Evolutionary conservation across 92 coral and sea anemone species (phyloP).

Genomic region (Actinernus sp.): DNA sequence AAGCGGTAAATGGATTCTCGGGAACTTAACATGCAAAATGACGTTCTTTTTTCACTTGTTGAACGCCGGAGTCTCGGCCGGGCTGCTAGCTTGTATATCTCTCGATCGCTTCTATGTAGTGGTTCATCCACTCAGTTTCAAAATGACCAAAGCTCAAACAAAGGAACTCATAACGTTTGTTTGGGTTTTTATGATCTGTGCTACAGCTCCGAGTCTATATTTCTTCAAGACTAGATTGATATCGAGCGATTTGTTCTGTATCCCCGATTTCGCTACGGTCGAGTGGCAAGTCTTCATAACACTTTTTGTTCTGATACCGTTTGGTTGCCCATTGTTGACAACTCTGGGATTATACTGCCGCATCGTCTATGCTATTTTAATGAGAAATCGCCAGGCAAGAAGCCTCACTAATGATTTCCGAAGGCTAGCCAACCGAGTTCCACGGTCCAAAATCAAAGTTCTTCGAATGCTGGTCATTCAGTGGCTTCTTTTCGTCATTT

Average conservation of each 20-base stretch:
- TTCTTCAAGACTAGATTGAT: constrained; percentile 64
- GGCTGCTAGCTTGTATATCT: constrained; percentile 90
- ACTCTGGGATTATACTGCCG: constrained; percentile 76
- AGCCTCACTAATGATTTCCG: constrained; percentile 69
- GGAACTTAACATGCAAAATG: constrained; percentile 75
- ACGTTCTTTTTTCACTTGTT: constrained; percentile 85
- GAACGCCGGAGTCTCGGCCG: constrained; percentile 87
- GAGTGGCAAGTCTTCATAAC: constrained; percentile 76
- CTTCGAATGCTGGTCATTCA: constrained; percentile 85
- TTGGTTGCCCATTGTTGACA: constrained; percentile 76
- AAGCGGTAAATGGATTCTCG: constrained; percentile 78
- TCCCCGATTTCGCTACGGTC: constrained; percentile 38
- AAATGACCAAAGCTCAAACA: constrained; percentile 95
- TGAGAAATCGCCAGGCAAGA: constrained; percentile 78
- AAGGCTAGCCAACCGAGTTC: constrained; percentile 82
- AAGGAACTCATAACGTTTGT: constrained; percentile 87
- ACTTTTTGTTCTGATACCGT: constrained; percentile 69
- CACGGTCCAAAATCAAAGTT: constrained; percentile 88
- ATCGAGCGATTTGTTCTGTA: constrained; percentile 14
- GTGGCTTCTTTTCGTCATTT: constrained; percentile 67
- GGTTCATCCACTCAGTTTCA: constrained; percentile 93
- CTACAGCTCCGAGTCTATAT: constrained; percentile 81
- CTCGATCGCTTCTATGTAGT: constrained; percentile 94
- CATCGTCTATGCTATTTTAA: constrained; percentile 65
- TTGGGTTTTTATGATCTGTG: constrained; percentile 88